Base-by-base conservation (phyloP, 2,888 invertebrate species). In the Pediacus dermestoides region DNA sequence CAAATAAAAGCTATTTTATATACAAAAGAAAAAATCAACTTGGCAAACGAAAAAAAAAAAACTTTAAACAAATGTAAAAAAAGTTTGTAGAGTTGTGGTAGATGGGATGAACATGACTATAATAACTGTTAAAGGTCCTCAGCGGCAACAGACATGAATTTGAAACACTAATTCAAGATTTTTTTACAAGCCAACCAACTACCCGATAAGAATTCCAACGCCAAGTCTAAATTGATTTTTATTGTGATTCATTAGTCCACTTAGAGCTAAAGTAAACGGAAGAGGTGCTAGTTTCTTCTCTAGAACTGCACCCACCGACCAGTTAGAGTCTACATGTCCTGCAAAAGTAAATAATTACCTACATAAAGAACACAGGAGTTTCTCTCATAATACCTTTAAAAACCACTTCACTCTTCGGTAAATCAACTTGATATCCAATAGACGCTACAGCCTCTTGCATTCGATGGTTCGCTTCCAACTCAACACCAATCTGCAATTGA, bases 171-270 rank as follows among this genome's bases (percentile, higher is more conserved):
- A 42, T 37, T 40, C 30, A 26, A 42, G 26, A 37, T 28, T 42
- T 38, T 22, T 7, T 16, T 31, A 26, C 26, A 21, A 31, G 33
- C 39, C 21, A n/a, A 18, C 21, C n/a, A 7, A 18, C 74, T 85
- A 91, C 65, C 95, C 95, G 60, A 96, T 88, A 66, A 95, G 87
- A 57, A 97, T 80, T 42, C 95, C 96, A 63, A 94, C 85, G 51
- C 96, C 96, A 59, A 96, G 83, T 70, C 88, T 84, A 72, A 92
- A 94, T 64, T 89, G 86, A 65, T 85, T 85, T 70, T 95, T 96
- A 44, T 80, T 80, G 66, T 96, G 95, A 75, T 94, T 95, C 59
- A 94, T 78, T 72, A 89, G 80, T 37, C 91, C 95, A 55, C 93
- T 93, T 23, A 97, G 76, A 3, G 90, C 87, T 60, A 97, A 86